Base-by-base conservation (phyloP, 2,888 invertebrate species). In the Anodontia alba region DNA sequence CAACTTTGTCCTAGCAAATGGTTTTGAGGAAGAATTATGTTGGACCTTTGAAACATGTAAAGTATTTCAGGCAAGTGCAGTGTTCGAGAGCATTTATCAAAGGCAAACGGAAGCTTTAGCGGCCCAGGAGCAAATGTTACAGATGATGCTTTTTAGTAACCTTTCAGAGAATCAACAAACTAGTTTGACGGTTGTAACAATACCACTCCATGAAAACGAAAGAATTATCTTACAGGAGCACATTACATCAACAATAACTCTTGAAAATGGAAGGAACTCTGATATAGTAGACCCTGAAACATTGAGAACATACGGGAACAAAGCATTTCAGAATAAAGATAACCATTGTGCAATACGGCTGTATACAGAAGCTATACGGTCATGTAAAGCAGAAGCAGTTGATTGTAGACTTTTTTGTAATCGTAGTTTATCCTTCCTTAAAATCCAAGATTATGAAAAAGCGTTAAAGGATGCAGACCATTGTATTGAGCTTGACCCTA, bases 71-170 rank as follows among this genome's bases (percentile, higher is more conserved):
- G 62, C 74, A 33, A 36, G 69, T 31, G 72, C 82, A 33, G 23
- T 83, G 0, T 80, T 74, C 43, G 80, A 83, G 57, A 80, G 83
- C 31, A 17, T 83, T 3, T 51, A 70, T 67, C 78, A 78, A 26
- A 31, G 78, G 17, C 83, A 83, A 67, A 76, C 78, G 23, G 73
- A 80, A 36, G 83, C 83, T 7, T 57, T 80, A 20, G 62, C 70
- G 0, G 70, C 57, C 10, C 83, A 83, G 70, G 72, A 69, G 1
- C 73, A 80, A 46, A 67, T 83, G 72, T 73, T 83, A 2, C 29
- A 31, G 23, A 70, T 83, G 0, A 43, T 83, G n/a, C 5, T 73
- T 33, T 36, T 70, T 12, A 66, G 74, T 15, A 57, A 78, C 5
- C 12, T 83, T n/a, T 29, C 80, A 31, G 43, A 49, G 29, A 33